Percentiles rank a stretch among this genome's conserved stretches.
Evolutionary conservation across 2,113 vertebrate genomes (phyloP).

Genomic region (Xyrauchen texanus): DNA sequence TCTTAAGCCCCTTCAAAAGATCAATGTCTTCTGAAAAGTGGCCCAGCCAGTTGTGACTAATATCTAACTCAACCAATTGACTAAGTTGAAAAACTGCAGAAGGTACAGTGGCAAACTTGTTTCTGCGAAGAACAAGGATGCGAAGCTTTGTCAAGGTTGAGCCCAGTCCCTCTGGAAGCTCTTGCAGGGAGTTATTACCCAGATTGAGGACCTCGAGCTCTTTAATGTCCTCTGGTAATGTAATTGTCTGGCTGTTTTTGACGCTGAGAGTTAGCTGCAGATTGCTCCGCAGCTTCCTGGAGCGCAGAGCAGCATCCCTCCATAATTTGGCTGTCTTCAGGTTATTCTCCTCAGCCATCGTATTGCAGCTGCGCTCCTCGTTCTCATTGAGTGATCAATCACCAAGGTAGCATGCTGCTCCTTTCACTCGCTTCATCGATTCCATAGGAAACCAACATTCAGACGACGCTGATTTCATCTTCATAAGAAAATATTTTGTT

Average conservation of each 20-base stretch:
- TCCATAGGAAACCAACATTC: conserved; percentile 39
- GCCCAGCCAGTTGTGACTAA: conserved; percentile 91
- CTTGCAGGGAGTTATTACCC: conserved; percentile 86
- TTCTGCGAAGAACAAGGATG: conserved; percentile 86
- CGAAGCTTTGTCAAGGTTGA: conserved; percentile 82
- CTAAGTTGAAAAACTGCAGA: conserved; percentile 80
- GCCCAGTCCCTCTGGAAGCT: conserved; percentile 84
- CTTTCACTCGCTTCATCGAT: conserved; percentile 45
- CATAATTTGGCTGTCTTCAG: conserved; percentile 83
- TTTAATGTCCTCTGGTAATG: conserved; percentile 76
- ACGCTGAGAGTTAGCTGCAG: conserved; percentile 82
- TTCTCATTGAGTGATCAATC: conserved; percentile 71
- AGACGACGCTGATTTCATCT: conserved; percentile 2
- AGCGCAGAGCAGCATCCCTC: conserved; percentile 87
- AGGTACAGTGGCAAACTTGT: conserved; percentile 82
- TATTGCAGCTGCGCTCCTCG: conserved; percentile 60
- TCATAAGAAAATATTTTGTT: conserved; percentile 8
- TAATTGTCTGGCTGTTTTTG: conserved; percentile 74
- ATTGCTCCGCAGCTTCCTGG: conserved; percentile 85
- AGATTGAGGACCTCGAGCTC: conserved; percentile 83
- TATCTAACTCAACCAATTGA: conserved; percentile 88
- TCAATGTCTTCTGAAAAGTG: conserved; percentile 79
- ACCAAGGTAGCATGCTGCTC: conserved; percentile 60
- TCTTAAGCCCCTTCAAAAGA: conserved; percentile 80
- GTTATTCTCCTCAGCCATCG: conserved; percentile 83